These are phyloP conservation scores for Catharus bicknelli DNA, from an alignment of 2,113 vertebrate genomes.

Conservation along the genomic window DNA sequence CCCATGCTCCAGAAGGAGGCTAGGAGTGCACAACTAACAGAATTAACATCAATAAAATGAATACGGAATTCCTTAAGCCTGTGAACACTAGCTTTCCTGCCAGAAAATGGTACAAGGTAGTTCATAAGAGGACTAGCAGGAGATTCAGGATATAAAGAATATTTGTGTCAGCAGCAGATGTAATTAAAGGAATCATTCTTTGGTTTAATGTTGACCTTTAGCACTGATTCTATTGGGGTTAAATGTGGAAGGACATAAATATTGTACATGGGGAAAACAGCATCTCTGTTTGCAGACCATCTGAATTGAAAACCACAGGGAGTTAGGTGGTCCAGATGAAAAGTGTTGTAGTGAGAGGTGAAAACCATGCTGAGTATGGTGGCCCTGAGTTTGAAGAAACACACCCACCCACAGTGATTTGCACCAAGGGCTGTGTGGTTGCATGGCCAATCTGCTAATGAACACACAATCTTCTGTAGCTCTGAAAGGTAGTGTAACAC, in stretches of 20 bases:
- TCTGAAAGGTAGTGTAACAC: not conserved
- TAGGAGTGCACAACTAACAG: constrained; percentile 23
- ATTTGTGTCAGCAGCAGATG: constrained; percentile 31
- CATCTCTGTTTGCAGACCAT: not conserved
- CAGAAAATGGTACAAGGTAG: not conserved
- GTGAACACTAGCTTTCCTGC: not conserved
- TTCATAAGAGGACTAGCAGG: not conserved
- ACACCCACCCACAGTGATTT: not conserved
- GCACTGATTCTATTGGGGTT: constrained; percentile 13
- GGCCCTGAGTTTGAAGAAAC: not conserved
- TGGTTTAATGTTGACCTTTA: constrained; percentile 43
- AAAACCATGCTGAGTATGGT: not conserved
- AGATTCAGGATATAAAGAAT: constrained; percentile 25
- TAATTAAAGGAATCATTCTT: constrained; percentile 31
- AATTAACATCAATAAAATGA: constrained; percentile 23
- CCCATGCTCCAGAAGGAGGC: constrained; percentile 1
- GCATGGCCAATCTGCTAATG: not conserved
- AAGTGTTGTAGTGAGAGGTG: constrained; percentile 5
- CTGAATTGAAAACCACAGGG: not conserved
- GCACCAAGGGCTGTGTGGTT: not conserved
- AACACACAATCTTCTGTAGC: not conserved
- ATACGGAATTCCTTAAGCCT: constrained; percentile 18
- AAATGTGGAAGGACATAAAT: constrained; percentile 2
- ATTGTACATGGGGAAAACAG: not conserved
- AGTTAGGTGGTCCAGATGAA: constrained; percentile 42